Evolutionary conservation across 2,797 vertebrate species (phyloP).

Genomic region (Discoglossus pictus): DNA sequence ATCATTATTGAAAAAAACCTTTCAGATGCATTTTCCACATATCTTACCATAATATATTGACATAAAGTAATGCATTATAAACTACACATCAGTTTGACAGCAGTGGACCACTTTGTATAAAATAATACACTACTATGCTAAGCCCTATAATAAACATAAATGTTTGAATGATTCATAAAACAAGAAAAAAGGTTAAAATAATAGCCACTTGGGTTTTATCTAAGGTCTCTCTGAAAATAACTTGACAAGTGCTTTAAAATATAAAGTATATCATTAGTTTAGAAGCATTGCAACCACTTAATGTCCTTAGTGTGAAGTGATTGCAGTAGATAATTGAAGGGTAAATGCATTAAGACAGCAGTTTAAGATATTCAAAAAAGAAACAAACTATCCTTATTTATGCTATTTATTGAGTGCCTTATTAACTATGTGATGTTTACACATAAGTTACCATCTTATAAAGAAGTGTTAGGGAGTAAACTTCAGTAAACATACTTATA

Average conservation of each 20-base stretch:
- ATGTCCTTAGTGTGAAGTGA: slow-evolving; percentile 13
- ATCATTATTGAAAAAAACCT: too few species aligned
- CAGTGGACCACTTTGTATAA: neutral
- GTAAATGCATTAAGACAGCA: slow-evolving; percentile 11
- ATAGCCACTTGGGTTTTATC: neutral
- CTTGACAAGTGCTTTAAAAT: slow-evolving; percentile 17
- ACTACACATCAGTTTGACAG: neutral
- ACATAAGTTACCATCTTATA: too few species aligned
- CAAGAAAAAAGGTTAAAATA: slow-evolving; percentile 2
- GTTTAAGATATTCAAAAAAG: neutral
- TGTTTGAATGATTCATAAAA: neutral
- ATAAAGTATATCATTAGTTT: slow-evolving; percentile 24
- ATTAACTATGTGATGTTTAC: too few species aligned
- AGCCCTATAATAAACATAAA: neutral
- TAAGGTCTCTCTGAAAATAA: neutral
- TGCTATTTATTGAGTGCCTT: neutral
- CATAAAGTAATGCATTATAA: too few species aligned
- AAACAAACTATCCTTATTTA: neutral
- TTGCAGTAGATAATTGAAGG: slow-evolving; percentile 8
- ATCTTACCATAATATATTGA: too few species aligned
- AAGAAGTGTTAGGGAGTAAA: too few species aligned
- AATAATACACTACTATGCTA: neutral
- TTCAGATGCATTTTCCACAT: too few species aligned
- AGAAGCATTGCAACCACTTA: too few species aligned
- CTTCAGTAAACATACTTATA: too few species aligned